Evolutionary conservation across 1,140 invertebrate genomes (phyloP).

Genomic region (Ostrea edulis): DNA sequence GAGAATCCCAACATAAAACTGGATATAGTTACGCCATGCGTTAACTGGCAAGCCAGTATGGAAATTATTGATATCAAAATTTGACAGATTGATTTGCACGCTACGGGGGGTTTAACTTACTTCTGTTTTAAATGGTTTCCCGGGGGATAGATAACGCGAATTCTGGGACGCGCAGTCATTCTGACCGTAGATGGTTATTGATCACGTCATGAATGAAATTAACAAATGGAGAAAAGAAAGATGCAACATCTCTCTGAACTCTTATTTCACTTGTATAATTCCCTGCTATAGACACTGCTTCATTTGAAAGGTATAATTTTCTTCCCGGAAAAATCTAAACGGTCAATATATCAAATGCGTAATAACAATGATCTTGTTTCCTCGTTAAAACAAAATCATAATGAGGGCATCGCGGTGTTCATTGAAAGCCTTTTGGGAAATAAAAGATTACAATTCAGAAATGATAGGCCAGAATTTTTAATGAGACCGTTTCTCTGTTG

Average conservation of each 20-base stretch:
- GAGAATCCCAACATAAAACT: constrained; percentile 3
- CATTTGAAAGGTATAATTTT: not conserved
- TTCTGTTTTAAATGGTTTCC: not conserved
- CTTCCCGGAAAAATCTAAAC: not conserved
- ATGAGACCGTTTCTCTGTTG: not conserved
- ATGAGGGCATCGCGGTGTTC: not conserved
- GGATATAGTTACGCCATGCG: not conserved
- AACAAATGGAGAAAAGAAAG: not conserved
- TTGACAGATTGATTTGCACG: constrained; percentile 4
- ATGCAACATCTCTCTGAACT: not conserved
- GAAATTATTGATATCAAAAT: constrained; percentile 11
- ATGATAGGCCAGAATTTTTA: not conserved
- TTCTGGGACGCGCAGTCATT: not conserved
- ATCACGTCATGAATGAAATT: not conserved
- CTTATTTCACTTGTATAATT: not conserved
- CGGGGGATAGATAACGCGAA: not conserved
- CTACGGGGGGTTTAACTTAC: not conserved
- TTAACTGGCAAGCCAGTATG: not conserved
- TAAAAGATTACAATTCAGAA: constrained; percentile 1
- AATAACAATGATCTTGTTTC: not conserved
- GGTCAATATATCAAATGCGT: not conserved
- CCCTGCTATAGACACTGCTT: not conserved
- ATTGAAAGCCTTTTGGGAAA: not conserved
- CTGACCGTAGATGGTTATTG: not conserved
- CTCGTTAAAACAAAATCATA: not conserved